These are phyloP conservation scores for Mesorhabditis sp. DNA, from an alignment of 2,888 invertebrate species.

Conservation along the genomic window DNA sequence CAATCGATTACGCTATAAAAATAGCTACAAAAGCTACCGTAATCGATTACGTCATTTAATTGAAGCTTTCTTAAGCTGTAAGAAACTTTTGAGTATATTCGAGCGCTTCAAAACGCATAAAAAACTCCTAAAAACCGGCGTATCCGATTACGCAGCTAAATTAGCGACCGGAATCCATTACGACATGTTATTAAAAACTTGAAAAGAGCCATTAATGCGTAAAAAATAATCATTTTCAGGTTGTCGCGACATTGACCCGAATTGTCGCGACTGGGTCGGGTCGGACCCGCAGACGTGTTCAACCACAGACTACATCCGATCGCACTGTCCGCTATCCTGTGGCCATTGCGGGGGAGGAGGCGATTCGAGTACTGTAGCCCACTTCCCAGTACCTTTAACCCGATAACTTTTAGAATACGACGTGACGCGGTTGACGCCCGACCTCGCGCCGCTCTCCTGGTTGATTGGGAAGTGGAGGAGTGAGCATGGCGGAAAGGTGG, in stretches of 20 bases:
- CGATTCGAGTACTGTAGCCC: not conserved
- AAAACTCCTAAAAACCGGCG: not conserved
- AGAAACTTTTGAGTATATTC: not conserved
- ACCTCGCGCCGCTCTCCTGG: constrained; percentile 48
- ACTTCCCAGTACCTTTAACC: not conserved
- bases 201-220: not conserved
- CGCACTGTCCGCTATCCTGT: constrained; percentile 43
- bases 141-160: not conserved
- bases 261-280: constrained; percentile 52
- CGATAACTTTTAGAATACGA: constrained; percentile 47
- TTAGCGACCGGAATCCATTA: not conserved
- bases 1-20: too few species aligned
- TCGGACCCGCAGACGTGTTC: constrained; percentile 40
- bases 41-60: too few species aligned
- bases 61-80: not conserved
- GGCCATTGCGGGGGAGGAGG: constrained; percentile 35
- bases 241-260: constrained; percentile 39
- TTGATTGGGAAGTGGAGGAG: constrained; percentile 58
- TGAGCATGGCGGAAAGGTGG: constrained; percentile 54
- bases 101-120: not conserved
- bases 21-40: too few species aligned
- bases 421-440: constrained; percentile 35
- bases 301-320: constrained; percentile 48
- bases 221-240: not conserved
- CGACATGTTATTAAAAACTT: too few species aligned